Evolutionary conservation across 1,140 invertebrate genomes (phyloP), one percentile per base, ranked within the genome.

Genomic region (Drosophila serrata): DNA sequence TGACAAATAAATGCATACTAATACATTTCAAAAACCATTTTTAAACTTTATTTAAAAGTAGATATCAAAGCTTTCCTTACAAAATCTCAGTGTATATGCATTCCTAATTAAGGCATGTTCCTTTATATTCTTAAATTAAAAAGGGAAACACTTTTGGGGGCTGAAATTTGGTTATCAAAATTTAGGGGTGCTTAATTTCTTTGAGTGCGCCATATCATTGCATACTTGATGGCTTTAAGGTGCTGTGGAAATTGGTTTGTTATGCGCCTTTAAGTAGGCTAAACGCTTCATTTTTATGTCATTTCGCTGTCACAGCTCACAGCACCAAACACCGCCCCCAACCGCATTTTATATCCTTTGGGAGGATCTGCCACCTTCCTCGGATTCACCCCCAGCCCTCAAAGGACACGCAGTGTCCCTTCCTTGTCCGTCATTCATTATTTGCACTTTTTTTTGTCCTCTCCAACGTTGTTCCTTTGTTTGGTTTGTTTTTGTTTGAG

Each of bases 271-370:
- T 88, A 88, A 88, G 85, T 88, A 79, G 85, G 69, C 85, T 90
- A 88, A 88, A 85, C 85, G 86, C 79, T 88, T 90, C 78, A 88
- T 88, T 88, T 88, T 90, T 81, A 88, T 88, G 85, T 90, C 85
- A 90, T 90, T 88, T 68, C 31, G 72, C 63, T 82, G 82, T 86
- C 72, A 65, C 70, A 63, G 67, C 67, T 75, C 72, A 64, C 31
- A 17, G 40, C 9, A n/a, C 53, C 19, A 6, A 22, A 6, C 11
- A 7, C 51, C 46, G 5, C 8, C 24, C 59, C 43, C 39, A 17
- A 17, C 46, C 6, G 35, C 35, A 39, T 39, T 68, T 68, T 40
- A 39, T 24, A 22, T 29, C 24, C 13, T 56, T 4, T 22, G 7
- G 8, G 9, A 29, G 24, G 40, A 24, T 9, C 35, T 9, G 11